Conservation (phyloP, 2,113 vertebrate species). For the Orthonyx spaldingii region DNA sequence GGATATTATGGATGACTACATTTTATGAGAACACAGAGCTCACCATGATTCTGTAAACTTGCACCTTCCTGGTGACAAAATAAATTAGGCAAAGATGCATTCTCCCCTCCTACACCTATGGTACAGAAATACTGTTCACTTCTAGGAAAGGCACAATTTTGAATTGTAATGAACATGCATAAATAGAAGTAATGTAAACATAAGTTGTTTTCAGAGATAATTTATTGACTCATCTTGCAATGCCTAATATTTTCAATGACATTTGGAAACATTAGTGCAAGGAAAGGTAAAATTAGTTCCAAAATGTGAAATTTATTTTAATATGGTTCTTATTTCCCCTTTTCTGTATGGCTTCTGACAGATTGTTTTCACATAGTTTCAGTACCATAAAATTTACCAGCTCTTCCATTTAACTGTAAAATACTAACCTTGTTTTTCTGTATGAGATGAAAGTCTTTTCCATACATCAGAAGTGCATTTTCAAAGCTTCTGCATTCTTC, state of each 20-base stretch:
- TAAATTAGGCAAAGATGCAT: background rate
- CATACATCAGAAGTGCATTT: slow-evolving; percentile 92
- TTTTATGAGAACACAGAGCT: background rate
- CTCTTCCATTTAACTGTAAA: background rate
- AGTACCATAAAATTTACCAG: background rate
- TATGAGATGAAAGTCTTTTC: slow-evolving; percentile 98
- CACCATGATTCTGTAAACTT: background rate
- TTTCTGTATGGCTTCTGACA: background rate
- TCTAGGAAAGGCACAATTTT: background rate
- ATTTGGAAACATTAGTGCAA: background rate
- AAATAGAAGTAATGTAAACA: background rate
- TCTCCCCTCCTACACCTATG: background rate
- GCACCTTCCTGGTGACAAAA: background rate
- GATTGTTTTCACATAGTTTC: background rate
- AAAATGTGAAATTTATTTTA: background rate
- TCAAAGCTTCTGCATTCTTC: slow-evolving; percentile 98
- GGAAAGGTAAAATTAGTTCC: background rate
- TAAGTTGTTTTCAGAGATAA: background rate
- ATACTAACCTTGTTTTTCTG: slow-evolving; percentile 93
- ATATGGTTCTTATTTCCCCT: background rate
- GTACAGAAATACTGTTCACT: background rate
- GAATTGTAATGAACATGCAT: background rate
- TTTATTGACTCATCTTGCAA: background rate
- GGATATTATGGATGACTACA: background rate
- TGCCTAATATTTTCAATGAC: background rate